Evolutionary conservation across 2,888 invertebrate species (phyloP).

Genomic region (Marronus borbonicus): DNA sequence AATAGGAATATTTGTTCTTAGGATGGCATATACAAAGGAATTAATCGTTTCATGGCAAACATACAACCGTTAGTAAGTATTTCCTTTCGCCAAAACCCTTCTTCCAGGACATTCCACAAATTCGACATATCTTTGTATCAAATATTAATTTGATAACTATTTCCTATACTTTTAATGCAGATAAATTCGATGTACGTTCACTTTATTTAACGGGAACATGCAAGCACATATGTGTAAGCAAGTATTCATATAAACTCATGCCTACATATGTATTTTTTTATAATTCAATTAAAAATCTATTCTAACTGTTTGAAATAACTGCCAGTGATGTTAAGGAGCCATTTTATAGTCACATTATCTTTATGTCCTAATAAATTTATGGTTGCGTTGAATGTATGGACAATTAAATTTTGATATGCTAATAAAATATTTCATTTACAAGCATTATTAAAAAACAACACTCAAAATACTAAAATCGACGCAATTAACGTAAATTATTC

Average conservation of each 20-base stretch:
- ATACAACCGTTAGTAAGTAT: constrained; percentile 9
- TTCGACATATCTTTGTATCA: no score
- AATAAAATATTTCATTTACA: constrained; percentile 57
- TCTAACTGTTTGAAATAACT: constrained; percentile 59
- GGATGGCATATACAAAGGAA: neutral
- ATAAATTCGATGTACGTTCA: neutral
- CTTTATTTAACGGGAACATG: constrained; percentile 10
- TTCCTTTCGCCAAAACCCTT: neutral
- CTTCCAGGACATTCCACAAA: no score
- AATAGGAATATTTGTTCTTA: neutral
- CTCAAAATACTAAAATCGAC: constrained; percentile 35
- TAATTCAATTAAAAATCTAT: constrained; percentile 56
- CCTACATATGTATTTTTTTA: constrained; percentile 50
- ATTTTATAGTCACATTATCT: constrained; percentile 59
- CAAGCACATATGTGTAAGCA: neutral
- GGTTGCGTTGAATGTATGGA: constrained; percentile 58
- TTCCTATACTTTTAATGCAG: no score
- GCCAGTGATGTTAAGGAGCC: constrained; percentile 56
- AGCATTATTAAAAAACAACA: constrained; percentile 47
- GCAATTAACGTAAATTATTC: constrained; percentile 44
- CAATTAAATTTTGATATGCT: constrained; percentile 62
- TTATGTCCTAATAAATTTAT: constrained; percentile 60
- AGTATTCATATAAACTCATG: constrained; percentile 4
- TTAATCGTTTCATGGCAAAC: constrained; percentile 38
- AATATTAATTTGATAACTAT: no score